A percentile compares a stretch with the other conserved stretches of the same genome.
These are phyloP conservation scores for Hylia prasina DNA, from an alignment of 2,113 vertebrate species.

Conservation along the genomic window DNA sequence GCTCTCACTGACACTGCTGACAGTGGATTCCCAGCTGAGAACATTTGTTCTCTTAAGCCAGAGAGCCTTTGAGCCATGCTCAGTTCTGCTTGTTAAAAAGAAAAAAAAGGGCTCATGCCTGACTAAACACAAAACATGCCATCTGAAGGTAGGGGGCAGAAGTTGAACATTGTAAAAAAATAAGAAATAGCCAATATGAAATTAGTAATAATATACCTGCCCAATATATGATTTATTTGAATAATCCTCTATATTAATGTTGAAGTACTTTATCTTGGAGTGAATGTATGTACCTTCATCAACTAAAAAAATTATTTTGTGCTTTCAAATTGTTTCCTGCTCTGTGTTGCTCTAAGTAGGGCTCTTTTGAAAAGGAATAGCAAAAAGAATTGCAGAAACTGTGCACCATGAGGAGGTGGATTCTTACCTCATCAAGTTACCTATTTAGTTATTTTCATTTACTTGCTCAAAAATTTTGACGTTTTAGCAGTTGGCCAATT, in stretches of 20 bases:
- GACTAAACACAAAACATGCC: neutral
- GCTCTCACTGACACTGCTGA: neutral
- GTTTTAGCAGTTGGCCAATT: neutral
- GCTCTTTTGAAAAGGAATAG: neutral
- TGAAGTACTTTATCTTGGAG: neutral
- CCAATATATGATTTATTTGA: neutral
- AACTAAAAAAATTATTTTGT: neutral
- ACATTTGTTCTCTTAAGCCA: neutral
- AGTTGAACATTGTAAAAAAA: neutral
- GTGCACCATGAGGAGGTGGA: neutral
- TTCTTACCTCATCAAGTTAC: neutral
- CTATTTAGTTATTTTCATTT: neutral
- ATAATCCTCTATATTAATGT: neutral
- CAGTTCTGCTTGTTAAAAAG: neutral
- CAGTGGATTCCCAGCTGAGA: neutral
- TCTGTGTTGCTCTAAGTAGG: neutral
- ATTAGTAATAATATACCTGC: neutral
- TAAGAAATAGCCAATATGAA: neutral
- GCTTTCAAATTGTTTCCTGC: neutral
- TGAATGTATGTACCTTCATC: neutral
- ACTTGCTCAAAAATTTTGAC: neutral
- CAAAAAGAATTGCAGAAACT: neutral
- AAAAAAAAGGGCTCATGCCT: neutral
- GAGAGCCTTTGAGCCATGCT: neutral
- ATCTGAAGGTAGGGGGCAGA: neutral